phyloP scores from a whole-genome alignment of 2,888 invertebrate genomes.

The Sminthurides aquaticus region DNA sequence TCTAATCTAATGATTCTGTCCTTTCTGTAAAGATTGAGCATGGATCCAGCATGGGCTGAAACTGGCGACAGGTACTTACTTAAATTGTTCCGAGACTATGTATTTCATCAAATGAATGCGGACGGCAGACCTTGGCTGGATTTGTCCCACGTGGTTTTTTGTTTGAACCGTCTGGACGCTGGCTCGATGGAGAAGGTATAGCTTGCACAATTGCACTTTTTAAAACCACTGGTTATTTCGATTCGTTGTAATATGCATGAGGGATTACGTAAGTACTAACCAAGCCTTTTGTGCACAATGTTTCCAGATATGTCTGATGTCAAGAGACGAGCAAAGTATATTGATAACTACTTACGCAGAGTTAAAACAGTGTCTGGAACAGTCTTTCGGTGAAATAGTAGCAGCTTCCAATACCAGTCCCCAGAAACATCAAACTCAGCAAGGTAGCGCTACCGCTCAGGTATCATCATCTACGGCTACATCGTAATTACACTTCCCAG shows the following conservation, averaged over 20 bases:
- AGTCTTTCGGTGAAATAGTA: conserved; percentile 77
- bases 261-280: neutral
- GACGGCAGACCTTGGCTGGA: conserved; percentile 94
- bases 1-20: conserved; percentile 25
- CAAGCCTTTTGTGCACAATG: neutral
- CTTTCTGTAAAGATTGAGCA: conserved; percentile 61
- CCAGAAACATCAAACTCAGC: conserved; percentile 1
- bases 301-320: conserved; percentile 82
- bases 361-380: conserved; percentile 87
- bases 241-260: neutral
- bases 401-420: conserved; percentile 41
- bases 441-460: neutral
- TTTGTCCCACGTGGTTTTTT: conserved; percentile 87
- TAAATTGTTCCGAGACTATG: conserved; percentile 92
- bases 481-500: neutral
- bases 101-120: conserved; percentile 90
- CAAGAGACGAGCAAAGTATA: conserved; percentile 92
- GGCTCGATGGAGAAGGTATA: conserved; percentile 70
- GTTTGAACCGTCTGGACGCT: conserved; percentile 84
- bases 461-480: conserved; percentile 1
- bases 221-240: neutral
- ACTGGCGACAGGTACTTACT: conserved; percentile 97
- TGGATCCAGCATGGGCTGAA: conserved; percentile 94
- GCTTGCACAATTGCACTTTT: no score
- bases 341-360: conserved; percentile 92